phyloP scores from a whole-genome alignment of 2,797 vertebrate genomes.

The Myripristis jacobus region DNA sequence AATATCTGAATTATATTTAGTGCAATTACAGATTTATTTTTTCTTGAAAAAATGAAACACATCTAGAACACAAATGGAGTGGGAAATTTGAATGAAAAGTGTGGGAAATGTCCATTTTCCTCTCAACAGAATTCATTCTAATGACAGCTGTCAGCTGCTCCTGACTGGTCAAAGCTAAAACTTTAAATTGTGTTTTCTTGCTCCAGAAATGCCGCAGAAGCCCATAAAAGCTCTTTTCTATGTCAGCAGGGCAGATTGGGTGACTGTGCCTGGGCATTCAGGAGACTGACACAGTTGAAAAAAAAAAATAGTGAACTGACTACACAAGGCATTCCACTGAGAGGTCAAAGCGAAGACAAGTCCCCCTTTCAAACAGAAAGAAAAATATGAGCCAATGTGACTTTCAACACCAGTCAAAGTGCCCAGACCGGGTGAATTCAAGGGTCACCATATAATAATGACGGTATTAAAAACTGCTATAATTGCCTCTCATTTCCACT shows the following conservation, averaged over 20 bases:
- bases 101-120: slow-evolving; percentile 15
- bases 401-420: slow-evolving; percentile 72
- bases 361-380: slow-evolving; percentile 75
- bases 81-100: slow-evolving; percentile 21
- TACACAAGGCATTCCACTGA: slow-evolving; percentile 69
- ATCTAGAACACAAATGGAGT: not conserved
- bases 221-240: slow-evolving; percentile 61
- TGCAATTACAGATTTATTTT: not conserved
- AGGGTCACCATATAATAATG: slow-evolving; percentile 67
- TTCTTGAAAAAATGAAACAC: not conserved
- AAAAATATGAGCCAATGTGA: slow-evolving; percentile 69
- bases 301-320: slow-evolving; percentile 52
- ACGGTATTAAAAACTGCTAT: slow-evolving; percentile 67
- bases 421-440: slow-evolving; percentile 70
- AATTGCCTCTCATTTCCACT: slow-evolving; percentile 75
- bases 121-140: slow-evolving; percentile 67
- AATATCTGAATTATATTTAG: not conserved
- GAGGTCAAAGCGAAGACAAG: slow-evolving; percentile 80
- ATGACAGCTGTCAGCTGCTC: slow-evolving; percentile 79
- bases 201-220: slow-evolving; percentile 62
- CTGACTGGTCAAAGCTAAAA: slow-evolving; percentile 58
- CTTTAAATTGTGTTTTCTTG: slow-evolving; percentile 71
- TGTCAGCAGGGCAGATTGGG: slow-evolving; percentile 60
- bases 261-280: slow-evolving; percentile 64
- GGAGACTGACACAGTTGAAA: slow-evolving; percentile 63